Base-by-base conservation (phyloP, 2,797 vertebrate species). In the Scolopax bukidnonensis region DNA sequence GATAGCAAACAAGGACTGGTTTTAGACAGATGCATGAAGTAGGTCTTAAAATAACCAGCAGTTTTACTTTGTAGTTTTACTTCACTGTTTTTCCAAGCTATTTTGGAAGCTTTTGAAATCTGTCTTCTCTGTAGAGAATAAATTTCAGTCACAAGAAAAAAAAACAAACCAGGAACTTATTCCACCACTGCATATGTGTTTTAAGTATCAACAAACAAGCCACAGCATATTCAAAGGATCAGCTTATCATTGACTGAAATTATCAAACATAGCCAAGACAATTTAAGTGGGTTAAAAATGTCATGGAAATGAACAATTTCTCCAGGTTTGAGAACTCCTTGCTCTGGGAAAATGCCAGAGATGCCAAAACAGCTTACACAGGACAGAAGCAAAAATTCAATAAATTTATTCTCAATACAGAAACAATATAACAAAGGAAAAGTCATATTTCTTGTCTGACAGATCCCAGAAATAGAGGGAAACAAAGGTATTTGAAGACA, bases 1-100 rank as follows among this genome's bases (percentile, higher is more conserved):
- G 36, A 56, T 43, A 85, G 61, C 36, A 94, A 80, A 81, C 56
- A 54, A 64, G 56, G 36, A 36, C 50, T 61, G 4, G 1, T 83
- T 92, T 93, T 91, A 74, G 53, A 89, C 11, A 84, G 63, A 88
- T 56, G n/a, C 16, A 51, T 43, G 38, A 43, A 85, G 57, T 43
- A 68, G 12, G 12, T 75, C 87, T 80, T 86, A 91, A 96, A 95
- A 86, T 86, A 96, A 80, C 60, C 53, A 68, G 18, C 61, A 84
- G 17, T 65, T 89, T 89, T 76, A 70, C 59, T 90, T 60, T 82
- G 68, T 68, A 76, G 41, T 51, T 87, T 67, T 74, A 45, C 10
- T 93, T 80, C 40, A 28, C 16, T 84, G 10, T 73, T 89, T 89
- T 79, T 56, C 43, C 48, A 91, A 86, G 33, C 11, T 94, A 64